Evolutionary conservation across 2,888 invertebrate genomes (phyloP), one percentile per base, ranked within the genome.

Genomic region (Ellobium chinense): DNA sequence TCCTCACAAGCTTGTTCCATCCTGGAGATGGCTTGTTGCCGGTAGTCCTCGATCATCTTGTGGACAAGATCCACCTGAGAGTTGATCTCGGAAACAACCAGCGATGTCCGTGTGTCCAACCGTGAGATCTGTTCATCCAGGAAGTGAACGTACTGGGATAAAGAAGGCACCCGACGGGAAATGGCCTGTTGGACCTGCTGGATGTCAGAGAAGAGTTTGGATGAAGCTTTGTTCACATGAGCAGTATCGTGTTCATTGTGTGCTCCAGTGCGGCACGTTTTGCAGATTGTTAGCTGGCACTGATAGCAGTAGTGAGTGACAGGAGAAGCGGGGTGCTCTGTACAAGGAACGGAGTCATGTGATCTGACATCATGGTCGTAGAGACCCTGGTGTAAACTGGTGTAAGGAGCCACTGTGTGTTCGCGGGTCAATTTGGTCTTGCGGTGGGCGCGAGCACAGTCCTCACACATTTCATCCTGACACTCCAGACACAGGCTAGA

Each of bases 361-460:
- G 81, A 80, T 29, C 91, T 82, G 39, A 91, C 88, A 63, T 89
- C 90, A 12, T 83, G 84, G 78, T 91, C 91, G 73, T 89, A 89
- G 1, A 88, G 80, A 5, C 91, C 90, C 39, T 87, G 86, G 66
- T 85, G 82, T 36, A 91, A 87, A 76, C 90, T 88, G 36, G 78
- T 66, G 70, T 88, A 88, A 3, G 89, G 86, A 29, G 88, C 87
- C 34, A 91, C 86, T 74, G 86, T 83, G 83, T 92, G 92, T 66
- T 78, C 73, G 37, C 92, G 83, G 2, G 91, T 91, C 62, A 92
- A 83, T 78, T 91, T 89, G 34, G 92, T 92, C 24, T 87, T 85
- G 1, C 85, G 83, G 82, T 92, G 92, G 0, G 91, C 91, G 31
- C 83, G 85, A 0, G 86, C 81, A 76, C 92, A 92, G 21, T 78